Conservation (phyloP, 1,140 invertebrate genomes). For the Dinothrombium tinctorium region DNA sequence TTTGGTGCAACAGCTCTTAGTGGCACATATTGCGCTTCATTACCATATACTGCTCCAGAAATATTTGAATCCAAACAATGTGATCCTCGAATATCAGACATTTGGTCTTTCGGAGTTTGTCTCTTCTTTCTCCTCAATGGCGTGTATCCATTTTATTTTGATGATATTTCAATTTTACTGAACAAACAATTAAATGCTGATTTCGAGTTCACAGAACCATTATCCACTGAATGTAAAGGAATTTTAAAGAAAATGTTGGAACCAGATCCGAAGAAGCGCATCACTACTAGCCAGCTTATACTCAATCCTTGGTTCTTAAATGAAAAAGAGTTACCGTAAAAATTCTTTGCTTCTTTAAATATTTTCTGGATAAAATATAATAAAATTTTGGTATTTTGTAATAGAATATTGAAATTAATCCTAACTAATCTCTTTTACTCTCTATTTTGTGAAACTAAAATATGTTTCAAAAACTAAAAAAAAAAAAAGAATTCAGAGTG, state of each 20-base stretch:
- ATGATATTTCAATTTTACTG: not conserved
- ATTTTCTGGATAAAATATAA: too few relatives aligned
- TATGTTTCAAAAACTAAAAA: too few relatives aligned
- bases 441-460: too few relatives aligned
- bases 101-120: constrained; percentile 19
- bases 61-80: constrained; percentile 16
- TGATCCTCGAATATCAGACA: constrained; percentile 15
- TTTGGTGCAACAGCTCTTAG: not conserved
- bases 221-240: constrained; percentile 38
- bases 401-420: too few relatives aligned
- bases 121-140: constrained; percentile 17
- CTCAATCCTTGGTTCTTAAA: too few relatives aligned
- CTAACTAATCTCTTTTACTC: too few relatives aligned
- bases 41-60: constrained; percentile 18
- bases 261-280: too few relatives aligned
- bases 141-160: constrained; percentile 19
- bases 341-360: too few relatives aligned
- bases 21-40: constrained; percentile 1
- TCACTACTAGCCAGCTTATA: too few relatives aligned
- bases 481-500: too few relatives aligned
- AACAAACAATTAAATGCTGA: not conserved
- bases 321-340: too few relatives aligned
- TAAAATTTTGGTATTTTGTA: too few relatives aligned
- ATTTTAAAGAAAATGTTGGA: constrained; percentile 48
- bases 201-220: constrained; percentile 9